A percentile compares a stretch with the other conserved stretches of the same genome.
Evolutionary conservation across 2,797 vertebrate species (phyloP).

Genomic region (Tokudaia muenninki): DNA sequence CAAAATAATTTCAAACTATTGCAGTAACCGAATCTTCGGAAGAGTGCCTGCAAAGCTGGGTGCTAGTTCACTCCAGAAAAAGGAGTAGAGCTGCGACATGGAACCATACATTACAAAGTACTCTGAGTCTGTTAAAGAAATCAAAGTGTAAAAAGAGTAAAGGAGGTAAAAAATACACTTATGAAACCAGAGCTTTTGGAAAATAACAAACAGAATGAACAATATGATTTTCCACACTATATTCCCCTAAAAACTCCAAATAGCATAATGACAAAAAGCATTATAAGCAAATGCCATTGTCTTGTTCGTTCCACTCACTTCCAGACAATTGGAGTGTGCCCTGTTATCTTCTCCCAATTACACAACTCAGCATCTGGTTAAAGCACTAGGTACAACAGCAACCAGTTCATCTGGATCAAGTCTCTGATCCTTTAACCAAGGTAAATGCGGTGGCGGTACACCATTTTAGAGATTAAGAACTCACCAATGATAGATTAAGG

Average conservation of each 20-base stretch:
- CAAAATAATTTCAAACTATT: slow-evolving; percentile 9
- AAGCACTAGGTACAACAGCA: background rate
- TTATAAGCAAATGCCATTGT: background rate
- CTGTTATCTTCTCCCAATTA: background rate
- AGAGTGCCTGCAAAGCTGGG: background rate
- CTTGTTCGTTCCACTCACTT: background rate
- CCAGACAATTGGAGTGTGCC: background rate
- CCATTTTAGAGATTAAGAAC: background rate
- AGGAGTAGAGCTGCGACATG: background rate
- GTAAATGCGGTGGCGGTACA: background rate
- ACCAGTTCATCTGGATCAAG: background rate
- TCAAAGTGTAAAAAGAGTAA: slow-evolving; percentile 42
- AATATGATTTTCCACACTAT: background rate
- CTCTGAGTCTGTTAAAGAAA: background rate
- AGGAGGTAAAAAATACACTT: background rate
- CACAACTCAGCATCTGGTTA: background rate
- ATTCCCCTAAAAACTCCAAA: background rate
- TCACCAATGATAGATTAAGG: background rate
- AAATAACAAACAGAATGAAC: slow-evolving; percentile 1
- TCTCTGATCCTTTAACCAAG: background rate
- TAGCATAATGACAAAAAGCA: background rate
- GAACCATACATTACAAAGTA: background rate
- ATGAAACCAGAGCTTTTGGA: slow-evolving; percentile 13
- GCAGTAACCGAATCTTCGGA: background rate
- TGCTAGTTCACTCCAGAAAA: background rate